A percentile compares a stretch with the other conserved stretches of the same genome.
phyloP scores from a whole-genome alignment of 2,888 invertebrate genomes.

The Ophraella communa region DNA sequence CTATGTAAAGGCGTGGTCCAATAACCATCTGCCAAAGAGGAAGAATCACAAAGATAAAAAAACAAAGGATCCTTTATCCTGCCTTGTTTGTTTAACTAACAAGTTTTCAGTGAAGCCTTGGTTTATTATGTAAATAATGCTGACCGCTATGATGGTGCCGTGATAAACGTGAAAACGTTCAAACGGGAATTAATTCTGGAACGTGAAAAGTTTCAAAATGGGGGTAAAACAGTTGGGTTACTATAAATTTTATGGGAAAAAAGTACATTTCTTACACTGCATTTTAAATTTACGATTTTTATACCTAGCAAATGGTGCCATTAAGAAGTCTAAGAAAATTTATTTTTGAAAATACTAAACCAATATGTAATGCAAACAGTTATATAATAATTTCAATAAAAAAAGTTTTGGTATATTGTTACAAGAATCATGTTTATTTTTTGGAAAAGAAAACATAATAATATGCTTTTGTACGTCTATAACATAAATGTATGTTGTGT shows the following conservation, averaged over 20 bases:
- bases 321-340: too few relatives aligned
- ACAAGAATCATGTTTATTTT: too few relatives aligned
- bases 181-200: not conserved
- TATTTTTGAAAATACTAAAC: too few relatives aligned
- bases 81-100: slow-evolving; percentile 1
- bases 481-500: too few relatives aligned
- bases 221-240: not conserved
- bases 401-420: too few relatives aligned
- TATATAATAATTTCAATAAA: too few relatives aligned
- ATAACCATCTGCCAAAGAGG: not conserved
- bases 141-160: not conserved
- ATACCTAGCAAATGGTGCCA: too few relatives aligned
- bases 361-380: too few relatives aligned
- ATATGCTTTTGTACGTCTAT: too few relatives aligned
- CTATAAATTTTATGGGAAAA: not conserved
- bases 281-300: too few relatives aligned
- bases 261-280: too few relatives aligned
- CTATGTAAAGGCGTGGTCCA: not conserved
- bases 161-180: not conserved
- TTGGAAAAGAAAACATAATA: too few relatives aligned
- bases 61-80: not conserved
- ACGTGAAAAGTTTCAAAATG: not conserved
- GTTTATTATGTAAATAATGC: slow-evolving; percentile 4
- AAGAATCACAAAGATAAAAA: not conserved
- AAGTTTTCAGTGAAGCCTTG: not conserved